Percentiles rank a stretch among this genome's conserved stretches.
These are phyloP conservation scores for Hypotaenidia okinawae DNA, from an alignment of 2,797 vertebrate genomes.

Conservation along the genomic window DNA sequence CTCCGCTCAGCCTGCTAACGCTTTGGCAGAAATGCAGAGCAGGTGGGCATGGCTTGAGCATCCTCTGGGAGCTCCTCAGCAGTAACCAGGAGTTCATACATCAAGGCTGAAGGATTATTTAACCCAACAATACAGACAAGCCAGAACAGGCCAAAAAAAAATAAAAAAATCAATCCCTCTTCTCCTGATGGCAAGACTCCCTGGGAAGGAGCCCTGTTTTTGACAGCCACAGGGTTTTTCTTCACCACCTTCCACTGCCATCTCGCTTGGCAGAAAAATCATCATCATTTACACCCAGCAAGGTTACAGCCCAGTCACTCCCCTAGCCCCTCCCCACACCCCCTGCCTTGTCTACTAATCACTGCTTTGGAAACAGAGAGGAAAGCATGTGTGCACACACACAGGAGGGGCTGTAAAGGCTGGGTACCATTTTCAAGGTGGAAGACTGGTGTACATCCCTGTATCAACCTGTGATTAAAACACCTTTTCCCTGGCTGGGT, in stretches of 20 bases:
- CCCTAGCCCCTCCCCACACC: no score
- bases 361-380: not conserved
- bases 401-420: slow-evolving; percentile 8
- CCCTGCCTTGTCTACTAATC: not conserved
- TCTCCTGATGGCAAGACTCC: not conserved
- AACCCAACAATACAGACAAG: not conserved
- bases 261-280: not conserved
- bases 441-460: slow-evolving; percentile 60
- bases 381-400: not conserved
- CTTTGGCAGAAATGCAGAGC: not conserved
- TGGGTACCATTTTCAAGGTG: slow-evolving; percentile 47
- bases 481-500: slow-evolving; percentile 30
- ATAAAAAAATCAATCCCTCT: not conserved
- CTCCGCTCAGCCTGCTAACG: not conserved
- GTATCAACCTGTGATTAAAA: slow-evolving; percentile 21
- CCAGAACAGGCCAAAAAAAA: not conserved
- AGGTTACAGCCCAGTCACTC: not conserved
- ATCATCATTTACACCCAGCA: not conserved
- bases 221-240: not conserved
- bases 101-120: not conserved
- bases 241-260: not conserved
- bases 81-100: not conserved
- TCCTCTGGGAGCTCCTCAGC: not conserved
- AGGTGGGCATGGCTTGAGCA: not conserved
- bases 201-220: not conserved